Evolutionary conservation across 2,797 vertebrate species (phyloP), one percentile per base, ranked within the genome.

Genomic region (Sebastes goodei): DNA sequence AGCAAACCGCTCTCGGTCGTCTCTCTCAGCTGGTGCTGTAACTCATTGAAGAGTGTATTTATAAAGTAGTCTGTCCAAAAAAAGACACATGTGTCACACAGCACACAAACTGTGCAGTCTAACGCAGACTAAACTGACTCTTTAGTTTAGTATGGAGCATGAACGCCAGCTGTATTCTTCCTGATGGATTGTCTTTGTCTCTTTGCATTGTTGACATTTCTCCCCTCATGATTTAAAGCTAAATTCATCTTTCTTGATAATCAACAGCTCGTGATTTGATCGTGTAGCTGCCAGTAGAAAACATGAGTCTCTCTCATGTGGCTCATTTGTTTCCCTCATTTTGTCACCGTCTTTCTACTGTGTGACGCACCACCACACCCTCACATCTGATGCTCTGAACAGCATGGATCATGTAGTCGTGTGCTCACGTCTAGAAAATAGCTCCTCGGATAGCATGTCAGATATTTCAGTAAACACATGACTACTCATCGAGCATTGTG

Each of bases 1-100:
- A 76, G 74, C 32, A 81, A 83, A 87, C 29, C 55, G 49, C 65
- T 55, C 57, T 60, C n/a, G 11, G 61, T 90, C 62, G 69, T 85
- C 72, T 84, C 72, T 84, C 81, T 82, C 95, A 96, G 95, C 94
- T 95, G 95, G 93, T 93, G 93, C 95, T 95, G 94, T 94, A 89
- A 80, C 92, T 96, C 94, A 95, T 65, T 91, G 85, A 89, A 88
- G 93, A 89, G 90, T 82, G 81, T 94, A 94, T 90, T 94, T 95
- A 94, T 95, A 95, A 95, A 95, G 90, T 88, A 88, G 92, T 90
- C 81, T 76, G 33, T 89, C 94, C 93, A 93, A 93, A 95, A 94
- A 93, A 93, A 95, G 94, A n/a, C 72, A 32, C 83, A 88, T 92
- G 88, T 94, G 89, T 79, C 89, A 82, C 56, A 84, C 17, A 80